A percentile compares a stretch with the other conserved stretches of the same genome.
phyloP scores from a whole-genome alignment of 2,888 invertebrate genomes.

The Archips crataeganus region DNA sequence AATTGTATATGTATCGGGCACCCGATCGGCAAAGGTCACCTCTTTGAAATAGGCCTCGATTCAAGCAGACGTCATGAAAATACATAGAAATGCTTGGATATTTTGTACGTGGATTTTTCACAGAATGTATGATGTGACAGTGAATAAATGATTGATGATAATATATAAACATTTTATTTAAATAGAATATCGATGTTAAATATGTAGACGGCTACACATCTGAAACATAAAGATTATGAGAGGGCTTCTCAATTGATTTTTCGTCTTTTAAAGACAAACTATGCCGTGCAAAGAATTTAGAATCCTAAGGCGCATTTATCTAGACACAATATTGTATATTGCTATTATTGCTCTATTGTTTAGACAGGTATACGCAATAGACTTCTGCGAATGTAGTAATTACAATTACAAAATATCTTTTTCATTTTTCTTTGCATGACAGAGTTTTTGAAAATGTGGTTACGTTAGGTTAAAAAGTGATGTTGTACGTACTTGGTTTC shows the following conservation, averaged over 20 bases:
- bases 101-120: slow-evolving; percentile 29
- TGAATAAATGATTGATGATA: slow-evolving; percentile 23
- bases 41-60: slow-evolving; percentile 16
- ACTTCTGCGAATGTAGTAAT: no score
- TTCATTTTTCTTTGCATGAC: slow-evolving; percentile 30
- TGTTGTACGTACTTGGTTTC: slow-evolving; percentile 93
- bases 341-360: no score
- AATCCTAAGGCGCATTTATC: no score
- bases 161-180: slow-evolving; percentile 31
- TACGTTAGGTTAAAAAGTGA: slow-evolving; percentile 30
- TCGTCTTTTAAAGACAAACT: slow-evolving; percentile 48
- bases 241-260: slow-evolving; percentile 53
- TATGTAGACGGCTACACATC: slow-evolving; percentile 61
- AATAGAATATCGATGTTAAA: slow-evolving; percentile 17
- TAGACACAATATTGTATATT: no score
- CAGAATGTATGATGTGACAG: slow-evolving; percentile 29
- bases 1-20: slow-evolving; percentile 4
- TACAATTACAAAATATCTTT: neutral
- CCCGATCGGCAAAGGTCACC: slow-evolving; percentile 17
- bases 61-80: slow-evolving; percentile 36
- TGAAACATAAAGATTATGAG: slow-evolving; percentile 79
- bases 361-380: no score
- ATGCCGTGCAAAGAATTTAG: slow-evolving; percentile 50
- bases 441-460: slow-evolving; percentile 25
- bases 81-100: slow-evolving; percentile 27